Evolutionary conservation across 2,113 vertebrate genomes (phyloP).

Genomic region (Strigops habroptila): DNA sequence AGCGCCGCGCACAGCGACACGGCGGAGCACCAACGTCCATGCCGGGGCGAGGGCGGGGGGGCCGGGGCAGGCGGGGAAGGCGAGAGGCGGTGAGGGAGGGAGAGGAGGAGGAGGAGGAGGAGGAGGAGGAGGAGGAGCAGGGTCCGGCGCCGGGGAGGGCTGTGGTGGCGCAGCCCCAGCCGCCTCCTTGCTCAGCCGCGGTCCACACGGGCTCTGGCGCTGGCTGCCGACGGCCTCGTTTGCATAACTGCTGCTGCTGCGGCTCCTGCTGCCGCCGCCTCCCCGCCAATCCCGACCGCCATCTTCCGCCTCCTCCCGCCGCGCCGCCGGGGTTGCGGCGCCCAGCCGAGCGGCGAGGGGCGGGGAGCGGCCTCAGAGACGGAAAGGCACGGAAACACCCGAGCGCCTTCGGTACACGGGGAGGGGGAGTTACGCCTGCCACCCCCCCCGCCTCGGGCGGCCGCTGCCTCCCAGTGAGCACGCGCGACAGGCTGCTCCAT

Average conservation of each 20-base stretch:
- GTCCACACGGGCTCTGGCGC: background rate
- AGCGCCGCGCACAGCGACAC: slow-evolving; percentile 45
- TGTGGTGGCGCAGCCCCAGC: slow-evolving; percentile 10
- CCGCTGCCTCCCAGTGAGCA: background rate
- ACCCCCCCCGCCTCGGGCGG: accelerated
- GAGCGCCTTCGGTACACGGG: background rate
- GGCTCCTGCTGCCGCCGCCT: background rate
- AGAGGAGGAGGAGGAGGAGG: no score
- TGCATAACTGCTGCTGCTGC: background rate
- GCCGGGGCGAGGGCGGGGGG: slow-evolving; percentile 26
- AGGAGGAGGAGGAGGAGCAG: background rate
- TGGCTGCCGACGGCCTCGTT: slow-evolving; percentile 22
- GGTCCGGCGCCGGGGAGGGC: background rate
- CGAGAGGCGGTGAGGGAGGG: background rate
- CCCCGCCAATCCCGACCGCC: slow-evolving; percentile 80
- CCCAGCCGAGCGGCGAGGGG: background rate
- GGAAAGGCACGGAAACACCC: background rate
- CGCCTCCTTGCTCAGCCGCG: slow-evolving; percentile 15
- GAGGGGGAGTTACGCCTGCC: no score
- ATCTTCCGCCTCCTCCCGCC: slow-evolving; percentile 78
- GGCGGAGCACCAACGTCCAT: slow-evolving; percentile 64
- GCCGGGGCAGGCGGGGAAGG: slow-evolving; percentile 8
- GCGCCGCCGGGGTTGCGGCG: background rate
- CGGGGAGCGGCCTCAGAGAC: background rate
- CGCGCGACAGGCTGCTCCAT: accelerated